Base-by-base conservation (phyloP, 92 coral and sea anemone species). In the Hydrozoanthus gracilis region DNA sequence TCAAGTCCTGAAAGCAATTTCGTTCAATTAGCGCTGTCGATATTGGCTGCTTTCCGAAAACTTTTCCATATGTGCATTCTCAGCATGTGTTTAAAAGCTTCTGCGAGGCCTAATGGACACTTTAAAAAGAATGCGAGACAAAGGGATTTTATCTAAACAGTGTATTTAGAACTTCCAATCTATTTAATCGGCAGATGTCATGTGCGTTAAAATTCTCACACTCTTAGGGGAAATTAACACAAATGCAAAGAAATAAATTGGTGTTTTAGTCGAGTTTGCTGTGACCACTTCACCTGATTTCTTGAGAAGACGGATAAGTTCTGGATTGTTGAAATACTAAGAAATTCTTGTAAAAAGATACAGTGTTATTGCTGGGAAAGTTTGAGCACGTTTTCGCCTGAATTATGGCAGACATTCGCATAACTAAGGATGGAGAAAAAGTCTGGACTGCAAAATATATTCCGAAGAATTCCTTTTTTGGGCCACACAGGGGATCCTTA, bases 51-150 rank as follows among this genome's bases (percentile, higher is more conserved):
- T 55, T 83, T 88, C 50, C 58, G 52, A 82, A 62, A 65, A 72
- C 49, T 60, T 79, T 84, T 87, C 83, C 92, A 94, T 86, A 94
- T 94, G 94, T 87, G 88, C 56, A 6, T 89, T 91, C 85, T 68
- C 88, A 86, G 82, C 95, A 94, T 92, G 98, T 93, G 90, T 90
- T 91, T 90, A 94, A 94, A 92, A 87, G 88, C 94, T 79, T 91
- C 89, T 88, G 71, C 82, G 73, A 88, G 73, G 84, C 79, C 86
- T 94, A 89, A 92, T 91, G 92, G 91, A 87, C 89, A 94, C 98
- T 94, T 92, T 78, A 86, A 86, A 82, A 92, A 89, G 91, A 90
- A 86, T 78, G 87, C 16, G 77, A 88, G 77, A 92, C 95, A 92
- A 94, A 83, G 88, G 90, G 80, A 91, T 89, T 89, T 92, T 91